These are phyloP conservation scores for Danaus chrysippus DNA, from an alignment of 2,888 invertebrate genomes.

Conservation along the genomic window DNA sequence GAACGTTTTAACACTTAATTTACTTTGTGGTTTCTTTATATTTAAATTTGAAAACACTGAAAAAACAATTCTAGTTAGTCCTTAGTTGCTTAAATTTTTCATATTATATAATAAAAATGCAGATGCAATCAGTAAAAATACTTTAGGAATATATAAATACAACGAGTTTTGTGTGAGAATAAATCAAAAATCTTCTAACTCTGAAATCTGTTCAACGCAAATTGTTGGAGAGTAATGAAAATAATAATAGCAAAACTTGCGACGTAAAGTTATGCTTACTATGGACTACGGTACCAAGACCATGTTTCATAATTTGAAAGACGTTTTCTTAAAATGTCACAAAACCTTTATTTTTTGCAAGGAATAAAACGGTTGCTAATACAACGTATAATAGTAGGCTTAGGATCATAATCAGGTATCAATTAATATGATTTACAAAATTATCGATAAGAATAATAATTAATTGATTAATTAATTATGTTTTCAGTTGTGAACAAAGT, in stretches of 20 bases:
- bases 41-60: not conserved
- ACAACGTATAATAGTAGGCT: too few species aligned
- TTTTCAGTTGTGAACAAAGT: not conserved
- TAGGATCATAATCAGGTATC: too few species aligned
- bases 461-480: too few species aligned
- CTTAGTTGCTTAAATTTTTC: not conserved
- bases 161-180: not conserved
- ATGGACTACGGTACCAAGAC: too few species aligned
- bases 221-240: not conserved
- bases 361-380: too few species aligned
- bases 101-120: not conserved
- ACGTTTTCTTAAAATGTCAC: too few species aligned
- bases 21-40: not conserved
- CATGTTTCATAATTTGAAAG: too few species aligned
- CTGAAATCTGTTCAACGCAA: not conserved
- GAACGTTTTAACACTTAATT: not conserved
- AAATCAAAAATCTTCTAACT: not conserved
- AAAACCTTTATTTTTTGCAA: too few species aligned
- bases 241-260: not conserved
- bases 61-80: not conserved
- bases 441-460: too few species aligned
- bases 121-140: not conserved
- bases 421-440: too few species aligned
- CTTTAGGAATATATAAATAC: not conserved
- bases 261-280: not conserved